Evolutionary conservation across 1,140 invertebrate species (phyloP), one percentile per base, ranked within the genome.

Genomic region (Tetraneura akinire): DNA sequence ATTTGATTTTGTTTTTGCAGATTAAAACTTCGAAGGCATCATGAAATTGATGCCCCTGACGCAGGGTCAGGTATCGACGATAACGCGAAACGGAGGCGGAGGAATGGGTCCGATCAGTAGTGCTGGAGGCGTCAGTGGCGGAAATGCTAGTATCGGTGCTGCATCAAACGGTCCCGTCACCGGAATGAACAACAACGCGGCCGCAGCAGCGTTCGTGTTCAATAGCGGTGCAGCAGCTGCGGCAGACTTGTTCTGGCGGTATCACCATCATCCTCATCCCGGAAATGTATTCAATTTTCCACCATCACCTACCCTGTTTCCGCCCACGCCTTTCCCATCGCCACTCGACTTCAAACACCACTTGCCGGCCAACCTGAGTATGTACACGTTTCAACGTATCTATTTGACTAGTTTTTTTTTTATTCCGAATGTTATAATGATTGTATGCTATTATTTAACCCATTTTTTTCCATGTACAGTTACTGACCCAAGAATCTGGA

Each of bases 401-500:
- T n/a, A n/a, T n/a, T n/a, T n/a, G n/a, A n/a, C n/a, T n/a, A n/a
- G n/a, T n/a, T n/a, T n/a, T n/a, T n/a, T n/a, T n/a, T n/a, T n/a
- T n/a, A n/a, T n/a, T n/a, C n/a, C n/a, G n/a, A n/a, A n/a, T n/a
- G n/a, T n/a, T n/a, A n/a, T n/a, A n/a, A n/a, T n/a, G n/a, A n/a
- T n/a, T n/a, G n/a, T n/a, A n/a, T 16, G 16, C 55, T 16, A 5
- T n/a, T 29, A 47, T 29, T 21, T 32, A 13, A 42, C 14, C n/a
- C 16, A 18, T 70, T 37, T 13, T 49, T 71, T 1, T 68, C 5
- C 10, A 64, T 66, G 60, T 29, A 4, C 86, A 92, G 93, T 93
- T 8, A 91, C 92, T 82, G 95, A 97, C 88, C 96, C 96, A 14
- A 88, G 95, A 83, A 85, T 93, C 18, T 98, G 96, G 96, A 92